These are phyloP conservation scores for Sebastes goodei DNA, from an alignment of 2,797 vertebrate species.

Conservation along the genomic window DNA sequence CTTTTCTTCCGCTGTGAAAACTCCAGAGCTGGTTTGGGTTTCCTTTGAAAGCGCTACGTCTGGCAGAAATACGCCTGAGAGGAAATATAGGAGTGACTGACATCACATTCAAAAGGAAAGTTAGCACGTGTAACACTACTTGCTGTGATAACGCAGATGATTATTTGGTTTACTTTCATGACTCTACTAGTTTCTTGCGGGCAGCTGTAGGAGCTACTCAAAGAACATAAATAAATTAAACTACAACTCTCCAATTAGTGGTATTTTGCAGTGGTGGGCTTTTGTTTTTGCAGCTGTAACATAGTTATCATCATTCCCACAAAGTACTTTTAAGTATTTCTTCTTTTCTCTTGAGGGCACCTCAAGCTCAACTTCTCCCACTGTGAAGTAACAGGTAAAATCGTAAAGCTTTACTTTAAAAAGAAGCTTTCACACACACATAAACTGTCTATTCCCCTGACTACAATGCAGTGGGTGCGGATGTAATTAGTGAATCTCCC, in stretches of 20 bases:
- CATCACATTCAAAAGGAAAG: neutral
- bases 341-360: constrained; percentile 27
- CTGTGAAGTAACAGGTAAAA: constrained; percentile 24
- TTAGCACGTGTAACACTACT: neutral
- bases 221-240: neutral
- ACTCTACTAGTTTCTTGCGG: neutral
- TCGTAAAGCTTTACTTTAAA: constrained; percentile 30
- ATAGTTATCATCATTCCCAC: neutral
- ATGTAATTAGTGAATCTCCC: constrained; percentile 75
- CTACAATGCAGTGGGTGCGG: constrained; percentile 43
- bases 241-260: constrained; percentile 13
- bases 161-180: constrained; percentile 19
- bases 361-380: constrained; percentile 22
- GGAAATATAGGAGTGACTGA: constrained; percentile 12
- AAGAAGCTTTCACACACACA: constrained; percentile 16
- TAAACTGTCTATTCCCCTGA: constrained; percentile 40
- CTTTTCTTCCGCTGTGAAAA: neutral
- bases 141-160: neutral
- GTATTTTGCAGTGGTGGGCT: constrained; percentile 19
- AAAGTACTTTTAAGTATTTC: constrained; percentile 3
- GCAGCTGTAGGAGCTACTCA: neutral
- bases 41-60: neutral
- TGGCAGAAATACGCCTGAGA: constrained; percentile 17
- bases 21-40: neutral
- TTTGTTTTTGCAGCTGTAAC: constrained; percentile 12